A percentile compares a stretch with the other conserved stretches of the same genome.
These are phyloP conservation scores for Camelus bactrianus DNA, from an alignment of 2,113 vertebrate species.

Conservation along the genomic window DNA sequence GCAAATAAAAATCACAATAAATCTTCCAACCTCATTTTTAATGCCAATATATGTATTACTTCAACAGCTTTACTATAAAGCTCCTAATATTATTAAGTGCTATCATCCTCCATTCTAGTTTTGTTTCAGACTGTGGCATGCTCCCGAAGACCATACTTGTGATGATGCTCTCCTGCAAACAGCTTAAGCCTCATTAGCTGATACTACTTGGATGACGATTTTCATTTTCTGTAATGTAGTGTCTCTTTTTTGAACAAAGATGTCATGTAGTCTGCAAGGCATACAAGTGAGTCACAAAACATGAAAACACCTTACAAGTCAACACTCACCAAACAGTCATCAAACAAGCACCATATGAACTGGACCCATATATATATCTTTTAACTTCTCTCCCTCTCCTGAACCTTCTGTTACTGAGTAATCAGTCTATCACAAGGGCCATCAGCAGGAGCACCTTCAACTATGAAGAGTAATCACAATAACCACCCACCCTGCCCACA, in stretches of 20 bases:
- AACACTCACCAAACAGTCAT: background rate
- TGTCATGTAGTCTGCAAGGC: background rate
- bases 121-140: background rate
- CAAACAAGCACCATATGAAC: background rate
- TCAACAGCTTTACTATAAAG: constrained; percentile 16
- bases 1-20: background rate
- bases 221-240: background rate
- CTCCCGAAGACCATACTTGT: background rate
- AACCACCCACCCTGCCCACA: no score
- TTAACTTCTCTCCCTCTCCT: background rate
- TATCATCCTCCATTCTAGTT: background rate
- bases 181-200: background rate
- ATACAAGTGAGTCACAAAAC: background rate
- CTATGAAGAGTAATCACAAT: background rate
- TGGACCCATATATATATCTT: background rate
- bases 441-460: background rate
- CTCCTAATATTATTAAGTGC: background rate
- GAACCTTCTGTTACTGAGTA: background rate
- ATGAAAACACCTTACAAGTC: background rate
- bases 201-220: background rate
- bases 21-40: background rate
- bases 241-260: background rate
- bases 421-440: background rate
- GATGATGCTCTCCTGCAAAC: background rate
- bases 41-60: background rate